phyloP scores from a whole-genome alignment of 2,113 vertebrate genomes.

The Cnemophilus loriae region DNA sequence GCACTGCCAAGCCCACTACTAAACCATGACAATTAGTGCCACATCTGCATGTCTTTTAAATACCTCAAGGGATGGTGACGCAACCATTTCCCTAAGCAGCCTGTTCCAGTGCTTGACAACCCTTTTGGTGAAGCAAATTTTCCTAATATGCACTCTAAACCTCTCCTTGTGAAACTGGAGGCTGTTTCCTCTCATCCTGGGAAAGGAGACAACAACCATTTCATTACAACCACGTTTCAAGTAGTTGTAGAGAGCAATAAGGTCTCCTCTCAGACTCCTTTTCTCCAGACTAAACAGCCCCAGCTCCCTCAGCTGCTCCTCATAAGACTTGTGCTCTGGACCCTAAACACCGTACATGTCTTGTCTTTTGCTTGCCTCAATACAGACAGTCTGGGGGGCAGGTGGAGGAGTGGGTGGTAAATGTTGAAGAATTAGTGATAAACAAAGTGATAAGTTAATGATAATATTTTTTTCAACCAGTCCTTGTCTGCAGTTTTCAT shows the following conservation, averaged over 20 bases:
- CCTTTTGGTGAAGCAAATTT: neutral
- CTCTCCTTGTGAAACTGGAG: neutral
- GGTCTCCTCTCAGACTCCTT: neutral
- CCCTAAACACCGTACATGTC: neutral
- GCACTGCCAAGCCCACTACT: neutral
- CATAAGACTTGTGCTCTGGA: neutral
- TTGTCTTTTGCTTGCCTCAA: neutral
- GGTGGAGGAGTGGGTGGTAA: neutral
- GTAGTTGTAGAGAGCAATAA: neutral
- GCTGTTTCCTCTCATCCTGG: neutral
- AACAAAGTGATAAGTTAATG: neutral
- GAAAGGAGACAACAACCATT: neutral
- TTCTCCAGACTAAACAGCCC: neutral
- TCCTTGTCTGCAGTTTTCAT: neutral
- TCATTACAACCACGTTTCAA: neutral
- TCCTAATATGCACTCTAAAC: neutral
- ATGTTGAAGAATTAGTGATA: neutral
- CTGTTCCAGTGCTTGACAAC: neutral
- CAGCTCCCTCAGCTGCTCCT: neutral
- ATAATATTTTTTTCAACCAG: neutral
- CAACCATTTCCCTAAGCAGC: neutral
- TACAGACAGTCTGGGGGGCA: neutral
- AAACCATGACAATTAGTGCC: neutral
- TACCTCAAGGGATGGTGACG: neutral
- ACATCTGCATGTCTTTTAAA: neutral